These are phyloP conservation scores for Cherax quadricarinatus DNA, from an alignment of 1,140 invertebrate species.

Conservation along the genomic window DNA sequence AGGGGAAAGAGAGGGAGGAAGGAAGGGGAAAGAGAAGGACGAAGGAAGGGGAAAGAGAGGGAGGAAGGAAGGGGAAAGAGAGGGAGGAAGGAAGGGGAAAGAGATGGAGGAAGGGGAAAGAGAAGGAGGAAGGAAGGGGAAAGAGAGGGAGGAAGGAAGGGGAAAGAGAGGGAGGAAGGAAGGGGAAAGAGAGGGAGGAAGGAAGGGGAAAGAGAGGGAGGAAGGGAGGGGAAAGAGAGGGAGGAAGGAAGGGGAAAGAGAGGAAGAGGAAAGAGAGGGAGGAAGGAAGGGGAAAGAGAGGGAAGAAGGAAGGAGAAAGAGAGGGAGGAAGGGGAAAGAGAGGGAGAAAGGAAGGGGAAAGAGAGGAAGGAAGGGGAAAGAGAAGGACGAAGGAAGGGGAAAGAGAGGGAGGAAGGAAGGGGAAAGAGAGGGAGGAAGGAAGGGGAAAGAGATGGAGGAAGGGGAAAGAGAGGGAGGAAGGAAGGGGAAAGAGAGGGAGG, in stretches of 20 bases:
- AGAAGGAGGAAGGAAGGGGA: slow-evolving; percentile 2
- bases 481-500: neutral
- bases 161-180: neutral
- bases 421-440: neutral
- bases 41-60: neutral
- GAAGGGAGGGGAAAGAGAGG: neutral
- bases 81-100: neutral
- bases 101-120: neutral
- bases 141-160: neutral
- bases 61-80: neutral
- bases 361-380: neutral
- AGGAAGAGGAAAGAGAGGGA: neutral
- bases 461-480: neutral
- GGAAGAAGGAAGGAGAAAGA: too few relatives aligned
- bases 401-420: slow-evolving; percentile 11
- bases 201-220: neutral
- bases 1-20: neutral
- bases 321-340: too few relatives aligned
- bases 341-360: too few relatives aligned
- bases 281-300: too few relatives aligned
- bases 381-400: neutral
- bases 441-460: neutral
- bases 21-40: neutral
- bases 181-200: neutral
- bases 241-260: neutral